Conservation (phyloP, 2,888 invertebrate genomes). For the Cosmia pyralina region DNA sequence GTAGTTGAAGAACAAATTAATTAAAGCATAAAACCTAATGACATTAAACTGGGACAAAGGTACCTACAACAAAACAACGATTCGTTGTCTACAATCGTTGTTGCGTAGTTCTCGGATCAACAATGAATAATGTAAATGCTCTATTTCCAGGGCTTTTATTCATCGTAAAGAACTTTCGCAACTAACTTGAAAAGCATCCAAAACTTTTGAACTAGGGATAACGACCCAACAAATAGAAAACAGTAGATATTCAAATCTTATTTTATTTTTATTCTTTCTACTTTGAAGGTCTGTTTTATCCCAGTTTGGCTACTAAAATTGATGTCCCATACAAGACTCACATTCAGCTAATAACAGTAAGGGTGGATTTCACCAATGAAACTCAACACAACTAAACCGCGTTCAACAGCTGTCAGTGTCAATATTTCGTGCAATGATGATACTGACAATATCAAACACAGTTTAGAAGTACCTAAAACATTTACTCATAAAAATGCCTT, state of each 20-base stretch:
- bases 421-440: too few species aligned
- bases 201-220: slow-evolving; percentile 31
- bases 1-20: not conserved
- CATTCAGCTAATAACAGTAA: not conserved
- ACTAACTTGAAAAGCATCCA: slow-evolving; percentile 25
- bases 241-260: slow-evolving; percentile 8
- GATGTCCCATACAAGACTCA: not conserved
- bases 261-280: not conserved
- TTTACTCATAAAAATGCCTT: too few species aligned
- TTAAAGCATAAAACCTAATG: slow-evolving; percentile 1
- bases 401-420: too few species aligned
- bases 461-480: not conserved
- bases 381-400: too few species aligned
- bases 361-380: too few species aligned
- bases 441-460: too few species aligned
- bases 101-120: slow-evolving; percentile 3
- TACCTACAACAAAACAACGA: slow-evolving; percentile 11
- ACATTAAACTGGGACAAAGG: not conserved
- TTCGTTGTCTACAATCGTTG: not conserved
- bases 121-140: slow-evolving; percentile 38
- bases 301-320: not conserved
- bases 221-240: slow-evolving; percentile 15
- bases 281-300: not conserved
- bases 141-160: slow-evolving; percentile 19
- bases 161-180: slow-evolving; percentile 15